Evolutionary conservation across 1,140 invertebrate species (phyloP).

Genomic region (Drosophila nebulosa): DNA sequence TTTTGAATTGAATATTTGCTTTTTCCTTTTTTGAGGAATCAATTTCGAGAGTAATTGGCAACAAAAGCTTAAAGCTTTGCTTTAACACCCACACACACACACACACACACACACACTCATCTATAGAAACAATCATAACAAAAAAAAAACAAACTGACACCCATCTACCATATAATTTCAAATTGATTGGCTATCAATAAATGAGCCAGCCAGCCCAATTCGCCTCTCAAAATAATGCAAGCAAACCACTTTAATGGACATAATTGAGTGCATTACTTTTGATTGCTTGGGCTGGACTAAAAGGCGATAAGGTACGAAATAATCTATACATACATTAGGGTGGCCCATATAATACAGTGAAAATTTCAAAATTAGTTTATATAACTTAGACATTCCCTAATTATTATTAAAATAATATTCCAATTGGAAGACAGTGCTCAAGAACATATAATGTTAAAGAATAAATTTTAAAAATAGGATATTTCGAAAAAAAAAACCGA

Average conservation of each 20-base stretch:
- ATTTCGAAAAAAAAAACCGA: too few relatives aligned
- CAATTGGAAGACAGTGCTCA: too few relatives aligned
- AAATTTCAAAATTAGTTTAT: too few relatives aligned
- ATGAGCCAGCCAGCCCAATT: neutral
- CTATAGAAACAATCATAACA: too few relatives aligned
- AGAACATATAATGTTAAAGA: too few relatives aligned
- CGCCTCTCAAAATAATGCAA: neutral
- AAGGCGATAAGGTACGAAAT: slow-evolving; percentile 33
- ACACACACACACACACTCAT: neutral
- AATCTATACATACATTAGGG: neutral
- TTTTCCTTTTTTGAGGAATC: neutral
- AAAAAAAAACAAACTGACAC: too few relatives aligned
- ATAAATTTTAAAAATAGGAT: too few relatives aligned
- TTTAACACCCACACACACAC: neutral
- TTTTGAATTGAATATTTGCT: neutral
- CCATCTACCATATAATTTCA: neutral
- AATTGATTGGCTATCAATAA: slow-evolving; percentile 3
- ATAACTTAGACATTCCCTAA: too few relatives aligned
- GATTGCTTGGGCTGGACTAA: slow-evolving; percentile 51
- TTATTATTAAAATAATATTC: too few relatives aligned
- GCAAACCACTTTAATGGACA: slow-evolving; percentile 41
- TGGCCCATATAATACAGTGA: too few relatives aligned
- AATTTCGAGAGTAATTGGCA: neutral
- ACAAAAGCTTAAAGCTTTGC: neutral
- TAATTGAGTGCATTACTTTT: slow-evolving; percentile 76